Evolutionary conservation across 2,888 invertebrate species (phyloP).

Genomic region (Pseudococcus viburni): DNA sequence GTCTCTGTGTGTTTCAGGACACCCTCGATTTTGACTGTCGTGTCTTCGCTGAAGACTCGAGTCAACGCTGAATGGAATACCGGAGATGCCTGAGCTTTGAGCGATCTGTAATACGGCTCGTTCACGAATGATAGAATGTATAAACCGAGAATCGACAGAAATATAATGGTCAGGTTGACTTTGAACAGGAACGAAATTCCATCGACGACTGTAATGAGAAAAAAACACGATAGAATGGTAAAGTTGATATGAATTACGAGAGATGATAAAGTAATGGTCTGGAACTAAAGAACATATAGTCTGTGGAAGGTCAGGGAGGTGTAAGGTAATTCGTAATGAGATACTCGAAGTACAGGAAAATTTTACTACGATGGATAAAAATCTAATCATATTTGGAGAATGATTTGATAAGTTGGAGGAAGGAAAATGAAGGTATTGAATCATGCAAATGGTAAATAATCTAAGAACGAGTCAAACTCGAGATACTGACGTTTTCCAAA

Average conservation of each 20-base stretch:
- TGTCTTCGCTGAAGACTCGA: slow-evolving; percentile 39
- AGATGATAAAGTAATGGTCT: neutral
- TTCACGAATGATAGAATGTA: slow-evolving; percentile 56
- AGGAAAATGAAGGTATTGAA: neutral
- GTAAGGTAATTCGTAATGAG: too few species aligned
- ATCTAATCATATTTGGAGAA: too few species aligned
- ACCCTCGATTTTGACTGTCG: slow-evolving; percentile 48
- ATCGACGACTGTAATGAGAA: slow-evolving; percentile 5
- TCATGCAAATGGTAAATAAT: neutral
- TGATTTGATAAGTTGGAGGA: too few species aligned
- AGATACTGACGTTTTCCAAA: slow-evolving; percentile 52
- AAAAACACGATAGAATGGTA: neutral
- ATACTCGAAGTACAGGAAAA: too few species aligned
- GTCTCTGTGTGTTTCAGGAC: neutral
- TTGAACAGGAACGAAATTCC: neutral
- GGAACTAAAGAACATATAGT: too few species aligned
- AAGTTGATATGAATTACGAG: too few species aligned
- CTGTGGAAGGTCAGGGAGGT: too few species aligned
- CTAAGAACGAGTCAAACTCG: neutral
- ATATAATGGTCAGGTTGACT: neutral
- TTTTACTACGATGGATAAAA: too few species aligned
- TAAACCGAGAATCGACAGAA: neutral
- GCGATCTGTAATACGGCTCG: neutral
- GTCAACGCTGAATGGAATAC: slow-evolving; percentile 22
- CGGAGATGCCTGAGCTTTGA: slow-evolving; percentile 16